Evolutionary conservation across 2,113 vertebrate species (phyloP), one percentile per base, ranked within the genome.

Genomic region (Oncorhynchus clarkii): DNA sequence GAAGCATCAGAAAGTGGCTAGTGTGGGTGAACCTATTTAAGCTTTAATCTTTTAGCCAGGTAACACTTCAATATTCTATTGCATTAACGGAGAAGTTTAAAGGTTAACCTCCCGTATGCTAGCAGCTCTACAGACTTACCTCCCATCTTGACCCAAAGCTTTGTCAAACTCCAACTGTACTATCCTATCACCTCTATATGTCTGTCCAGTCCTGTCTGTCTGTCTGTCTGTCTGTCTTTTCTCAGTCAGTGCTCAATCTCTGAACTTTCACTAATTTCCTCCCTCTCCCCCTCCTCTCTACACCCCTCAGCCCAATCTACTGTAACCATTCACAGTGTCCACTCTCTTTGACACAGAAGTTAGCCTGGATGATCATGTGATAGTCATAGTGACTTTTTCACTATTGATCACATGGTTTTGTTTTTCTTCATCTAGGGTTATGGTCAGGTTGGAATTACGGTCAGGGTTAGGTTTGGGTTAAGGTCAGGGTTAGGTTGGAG

Each of bases 131-230:
- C 31, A 34, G 31, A 73, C 75, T 67, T 68, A 74, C 79, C 75
- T 74, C 48, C 79, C 79, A 81, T 77, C 48, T 48, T 60, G 66
- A 67, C 60, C 49, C 8, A 51, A 6, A 29, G 16, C 48, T 20
- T 26, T 26, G 18, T 31, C 6, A 2, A 57, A 26, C 8, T 34
- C 22, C 34, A 45, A 16, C 11, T 45, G 12, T 31, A 20, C 45
- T 39, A 24, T 26, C 22, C 59, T 66, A 45, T 13, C 24, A 18
- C 24, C 22, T 59, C 27, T 31, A 14, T 54, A n/a, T 72, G 39
- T 45, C 39, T 14, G 54, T 57, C 51, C 51, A 57, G 1, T 57
- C 51, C 22, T 1, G 22, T 0, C 14, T 4, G 51, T 54, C 51
- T 1, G 51, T 54, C 51, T 4, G 51, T 26, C 72, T 24, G 29